A percentile compares a stretch with the other conserved stretches of the same genome.
Conservation (phyloP, 2,113 vertebrate genomes). For the Grallaria varia region DNA sequence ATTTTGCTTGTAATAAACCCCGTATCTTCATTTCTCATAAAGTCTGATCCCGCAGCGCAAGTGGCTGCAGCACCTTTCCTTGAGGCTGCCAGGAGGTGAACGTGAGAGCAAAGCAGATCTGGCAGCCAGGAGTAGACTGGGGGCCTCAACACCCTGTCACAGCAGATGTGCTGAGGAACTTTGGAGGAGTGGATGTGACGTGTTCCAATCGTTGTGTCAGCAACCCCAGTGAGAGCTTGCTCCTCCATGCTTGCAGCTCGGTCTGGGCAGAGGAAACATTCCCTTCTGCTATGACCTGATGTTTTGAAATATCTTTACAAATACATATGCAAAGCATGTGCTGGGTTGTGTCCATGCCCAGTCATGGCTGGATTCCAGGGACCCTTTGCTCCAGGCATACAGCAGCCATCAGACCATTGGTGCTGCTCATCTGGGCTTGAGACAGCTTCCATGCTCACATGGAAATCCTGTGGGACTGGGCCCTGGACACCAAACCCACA, state of each 20-base stretch:
- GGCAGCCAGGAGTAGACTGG: not conserved
- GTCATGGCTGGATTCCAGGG: rapidly evolving
- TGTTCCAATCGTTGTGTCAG: not conserved
- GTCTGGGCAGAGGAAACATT: not conserved
- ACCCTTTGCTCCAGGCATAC: rapidly evolving
- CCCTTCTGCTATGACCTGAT: not conserved
- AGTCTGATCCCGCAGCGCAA: not conserved
- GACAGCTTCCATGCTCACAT: rapidly evolving
- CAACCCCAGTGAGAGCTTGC: not conserved
- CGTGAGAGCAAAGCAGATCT: rapidly evolving
- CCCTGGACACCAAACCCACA: not conserved
- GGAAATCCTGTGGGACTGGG: not conserved
- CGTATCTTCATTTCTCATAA: too few relatives aligned
- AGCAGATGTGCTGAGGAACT: not conserved
- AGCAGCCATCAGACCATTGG: not conserved
- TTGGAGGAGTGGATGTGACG: not conserved
- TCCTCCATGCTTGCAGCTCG: not conserved
- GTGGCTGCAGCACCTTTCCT: not conserved
- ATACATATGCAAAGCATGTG: not conserved
- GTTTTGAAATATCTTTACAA: not conserved
- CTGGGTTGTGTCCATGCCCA: not conserved
- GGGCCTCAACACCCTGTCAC: not conserved
- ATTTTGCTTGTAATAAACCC: too few relatives aligned
- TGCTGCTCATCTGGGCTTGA: not conserved
- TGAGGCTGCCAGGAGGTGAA: not conserved